A percentile compares a stretch with the other conserved stretches of the same genome.
Conservation (phyloP, 2,797 vertebrate species). For the Sebastiscus albofasciatus region DNA sequence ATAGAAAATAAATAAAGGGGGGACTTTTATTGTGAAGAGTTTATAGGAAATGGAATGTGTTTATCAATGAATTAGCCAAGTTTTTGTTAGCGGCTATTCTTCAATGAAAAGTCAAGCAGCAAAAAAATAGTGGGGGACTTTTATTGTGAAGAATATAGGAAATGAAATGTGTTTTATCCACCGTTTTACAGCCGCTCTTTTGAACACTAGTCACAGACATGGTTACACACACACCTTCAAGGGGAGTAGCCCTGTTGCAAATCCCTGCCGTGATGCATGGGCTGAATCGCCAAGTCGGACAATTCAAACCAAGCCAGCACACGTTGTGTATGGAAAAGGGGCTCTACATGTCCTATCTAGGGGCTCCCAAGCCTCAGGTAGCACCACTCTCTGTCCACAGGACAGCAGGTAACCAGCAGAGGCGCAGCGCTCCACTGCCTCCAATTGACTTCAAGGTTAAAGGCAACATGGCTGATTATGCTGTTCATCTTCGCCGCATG, state of each 20-base stretch:
- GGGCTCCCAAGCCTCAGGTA: background rate
- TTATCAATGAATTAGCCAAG: fast-evolving
- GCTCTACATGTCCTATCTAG: background rate
- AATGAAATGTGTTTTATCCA: background rate
- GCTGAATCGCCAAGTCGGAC: background rate
- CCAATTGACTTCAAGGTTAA: slow-evolving; percentile 76
- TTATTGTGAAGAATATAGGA: background rate
- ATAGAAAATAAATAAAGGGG: background rate
- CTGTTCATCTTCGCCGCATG: slow-evolving; percentile 55
- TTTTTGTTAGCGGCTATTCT: background rate
- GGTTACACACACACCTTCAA: background rate
- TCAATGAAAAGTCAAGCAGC: background rate
- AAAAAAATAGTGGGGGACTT: background rate
- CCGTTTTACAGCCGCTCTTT: background rate
- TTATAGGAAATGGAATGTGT: background rate
- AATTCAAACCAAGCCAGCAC: background rate
- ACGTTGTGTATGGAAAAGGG: background rate
- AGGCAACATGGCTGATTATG: slow-evolving; percentile 70
- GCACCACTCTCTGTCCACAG: background rate
- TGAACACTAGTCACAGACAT: background rate
- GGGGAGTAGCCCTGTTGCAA: background rate
- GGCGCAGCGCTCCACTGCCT: background rate
- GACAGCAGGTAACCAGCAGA: slow-evolving; percentile 31
- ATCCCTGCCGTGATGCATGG: background rate
- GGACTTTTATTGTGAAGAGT: background rate